These are phyloP conservation scores for Sinotaia quadrata DNA, from an alignment of 2,888 invertebrate species.

Conservation along the genomic window DNA sequence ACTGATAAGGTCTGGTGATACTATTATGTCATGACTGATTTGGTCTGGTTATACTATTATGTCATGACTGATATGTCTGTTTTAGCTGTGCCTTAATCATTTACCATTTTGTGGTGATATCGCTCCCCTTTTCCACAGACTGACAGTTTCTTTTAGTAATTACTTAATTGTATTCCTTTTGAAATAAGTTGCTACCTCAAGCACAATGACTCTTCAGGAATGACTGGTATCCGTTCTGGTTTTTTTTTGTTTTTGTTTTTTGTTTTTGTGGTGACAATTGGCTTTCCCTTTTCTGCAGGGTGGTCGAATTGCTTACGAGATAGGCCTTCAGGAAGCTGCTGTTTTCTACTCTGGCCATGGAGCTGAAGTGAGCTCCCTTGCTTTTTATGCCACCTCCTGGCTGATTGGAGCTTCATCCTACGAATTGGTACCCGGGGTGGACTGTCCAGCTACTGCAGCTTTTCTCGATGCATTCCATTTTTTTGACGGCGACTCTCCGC, in stretches of 20 bases:
- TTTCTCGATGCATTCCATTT: slow-evolving; percentile 56
- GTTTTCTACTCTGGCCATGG: slow-evolving; percentile 62
- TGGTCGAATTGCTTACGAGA: slow-evolving; percentile 52
- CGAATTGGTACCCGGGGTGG: slow-evolving; percentile 63
- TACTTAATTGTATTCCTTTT: too few relatives aligned
- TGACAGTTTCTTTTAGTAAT: too few relatives aligned
- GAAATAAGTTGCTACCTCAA: too few relatives aligned
- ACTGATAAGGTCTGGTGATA: too few relatives aligned
- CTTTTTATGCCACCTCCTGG: slow-evolving; percentile 55
- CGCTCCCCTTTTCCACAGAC: too few relatives aligned
- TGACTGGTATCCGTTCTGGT: background rate
- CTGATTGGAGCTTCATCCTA: slow-evolving; percentile 56
- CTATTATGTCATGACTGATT: too few relatives aligned
- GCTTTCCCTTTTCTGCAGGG: background rate
- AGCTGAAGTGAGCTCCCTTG: slow-evolving; percentile 49
- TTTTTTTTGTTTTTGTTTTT: background rate
- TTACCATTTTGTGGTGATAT: too few relatives aligned
- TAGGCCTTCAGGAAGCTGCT: slow-evolving; percentile 61
- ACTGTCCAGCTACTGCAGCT: slow-evolving; percentile 64
- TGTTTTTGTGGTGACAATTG: background rate
- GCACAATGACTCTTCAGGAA: too few relatives aligned
- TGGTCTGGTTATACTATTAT: too few relatives aligned
- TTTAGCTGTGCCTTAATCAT: too few relatives aligned
- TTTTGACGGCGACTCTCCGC: slow-evolving; percentile 45
- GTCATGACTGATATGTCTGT: too few relatives aligned